phyloP scores from a whole-genome alignment of 2,888 invertebrate genomes.

The Embidobia sp. region DNA sequence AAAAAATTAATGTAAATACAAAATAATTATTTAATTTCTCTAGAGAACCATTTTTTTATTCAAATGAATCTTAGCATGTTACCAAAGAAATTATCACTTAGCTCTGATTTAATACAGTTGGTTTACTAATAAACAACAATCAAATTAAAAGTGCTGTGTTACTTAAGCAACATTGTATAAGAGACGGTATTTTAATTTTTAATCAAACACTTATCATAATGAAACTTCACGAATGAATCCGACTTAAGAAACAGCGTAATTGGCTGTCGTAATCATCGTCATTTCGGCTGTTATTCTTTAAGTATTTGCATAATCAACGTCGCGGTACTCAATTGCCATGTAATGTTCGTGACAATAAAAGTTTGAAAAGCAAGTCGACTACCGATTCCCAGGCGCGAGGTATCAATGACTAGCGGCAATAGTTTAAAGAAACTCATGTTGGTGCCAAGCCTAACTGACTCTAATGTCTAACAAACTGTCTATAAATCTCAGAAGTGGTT shows the following conservation, averaged over 20 bases:
- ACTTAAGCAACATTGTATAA: slow-evolving; percentile 33
- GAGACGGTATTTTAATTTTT: slow-evolving; percentile 10
- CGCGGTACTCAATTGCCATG: slow-evolving; percentile 38
- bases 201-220: slow-evolving; percentile 35
- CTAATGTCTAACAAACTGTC: slow-evolving; percentile 5
- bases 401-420: neutral
- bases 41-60: no score
- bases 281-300: slow-evolving; percentile 44
- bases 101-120: slow-evolving; percentile 2
- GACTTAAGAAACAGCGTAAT: slow-evolving; percentile 34
- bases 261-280: slow-evolving; percentile 46
- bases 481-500: slow-evolving; percentile 32
- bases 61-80: neutral
- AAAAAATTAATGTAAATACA: no score
- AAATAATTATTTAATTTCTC: no score
- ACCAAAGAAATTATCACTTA: slow-evolving; percentile 9
- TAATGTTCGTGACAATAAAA: slow-evolving; percentile 51
- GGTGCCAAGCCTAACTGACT: slow-evolving; percentile 13
- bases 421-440: slow-evolving; percentile 1
- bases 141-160: slow-evolving; percentile 22
- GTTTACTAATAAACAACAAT: slow-evolving; percentile 14
- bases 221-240: slow-evolving; percentile 23
- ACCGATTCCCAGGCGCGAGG: slow-evolving; percentile 37
- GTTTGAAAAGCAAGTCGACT: slow-evolving; percentile 44
- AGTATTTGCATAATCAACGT: slow-evolving; percentile 54